Conservation (phyloP, 2,797 vertebrate genomes). For the Anguilla megastoma region DNA sequence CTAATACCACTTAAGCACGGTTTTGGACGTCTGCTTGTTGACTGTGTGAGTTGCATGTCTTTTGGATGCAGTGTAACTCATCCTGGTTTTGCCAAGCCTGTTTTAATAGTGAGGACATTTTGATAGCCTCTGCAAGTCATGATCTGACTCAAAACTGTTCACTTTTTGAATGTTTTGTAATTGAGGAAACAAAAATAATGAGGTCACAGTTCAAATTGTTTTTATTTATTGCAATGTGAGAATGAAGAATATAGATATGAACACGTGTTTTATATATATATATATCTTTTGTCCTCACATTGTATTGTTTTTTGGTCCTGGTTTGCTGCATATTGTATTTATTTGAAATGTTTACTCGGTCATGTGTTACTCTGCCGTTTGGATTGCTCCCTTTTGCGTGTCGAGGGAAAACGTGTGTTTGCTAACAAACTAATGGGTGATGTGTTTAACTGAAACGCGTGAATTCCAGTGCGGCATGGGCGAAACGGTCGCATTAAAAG, state of each 20-base stretch:
- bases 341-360: not conserved
- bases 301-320: not conserved
- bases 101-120: not conserved
- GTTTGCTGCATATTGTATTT: constrained; percentile 24
- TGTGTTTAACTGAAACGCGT: not conserved
- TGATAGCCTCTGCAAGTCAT: not conserved
- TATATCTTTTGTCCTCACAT: not conserved
- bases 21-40: not conserved
- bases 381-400: not conserved
- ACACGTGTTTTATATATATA: not conserved
- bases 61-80: not conserved
- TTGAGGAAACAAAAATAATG: not conserved
- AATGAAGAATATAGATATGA: too few species aligned
- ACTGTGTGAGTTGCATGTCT: not conserved
- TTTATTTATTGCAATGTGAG: not conserved
- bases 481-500: too few species aligned
- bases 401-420: constrained; percentile 18
- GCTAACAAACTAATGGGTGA: constrained; percentile 15
- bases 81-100: not conserved
- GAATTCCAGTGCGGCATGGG: constrained; percentile 12
- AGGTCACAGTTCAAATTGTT: not conserved
- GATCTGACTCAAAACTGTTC: constrained; percentile 1
- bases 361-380: not conserved
- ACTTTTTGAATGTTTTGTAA: not conserved
- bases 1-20: constrained; percentile 3